phyloP scores from a whole-genome alignment of 2,888 invertebrate species.

The Rapana venosa region DNA sequence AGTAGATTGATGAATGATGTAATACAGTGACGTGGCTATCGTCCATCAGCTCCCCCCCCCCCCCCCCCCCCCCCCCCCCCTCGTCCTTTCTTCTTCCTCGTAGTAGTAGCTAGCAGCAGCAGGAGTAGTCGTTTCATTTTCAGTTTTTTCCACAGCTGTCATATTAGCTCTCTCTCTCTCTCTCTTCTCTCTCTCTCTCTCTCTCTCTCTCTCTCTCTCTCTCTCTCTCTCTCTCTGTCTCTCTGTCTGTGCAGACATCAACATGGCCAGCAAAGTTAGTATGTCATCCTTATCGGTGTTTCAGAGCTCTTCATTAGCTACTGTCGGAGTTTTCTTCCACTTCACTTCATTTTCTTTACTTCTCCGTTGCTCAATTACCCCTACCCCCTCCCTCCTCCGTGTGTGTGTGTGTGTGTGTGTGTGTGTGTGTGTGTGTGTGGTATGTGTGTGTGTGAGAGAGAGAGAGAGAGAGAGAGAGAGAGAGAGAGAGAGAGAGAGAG shows the following conservation, averaged over 20 bases:
- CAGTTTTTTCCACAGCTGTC: too few species aligned
- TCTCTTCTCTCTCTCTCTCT: not conserved
- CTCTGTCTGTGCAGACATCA: not conserved
- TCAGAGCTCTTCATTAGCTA: not conserved
- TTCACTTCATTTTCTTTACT: not conserved
- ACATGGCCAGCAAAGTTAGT: too few species aligned
- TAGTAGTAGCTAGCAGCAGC: too few species aligned
- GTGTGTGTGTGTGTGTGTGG: not conserved
- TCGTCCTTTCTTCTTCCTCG: too few species aligned
- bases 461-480: not conserved
- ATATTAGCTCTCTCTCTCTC: too few species aligned
- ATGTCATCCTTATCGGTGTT: too few species aligned
- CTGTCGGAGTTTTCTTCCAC: not conserved
- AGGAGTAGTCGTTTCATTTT: too few species aligned
- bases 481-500: too few species aligned
- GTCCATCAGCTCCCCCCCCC: too few species aligned
- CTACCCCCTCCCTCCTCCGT: not conserved
- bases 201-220: not conserved
- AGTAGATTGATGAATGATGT: not conserved
- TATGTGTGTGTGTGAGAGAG: slow-evolving; percentile 17
- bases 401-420: not conserved
- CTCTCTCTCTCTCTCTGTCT: slow-evolving; percentile 21
- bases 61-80: too few species aligned
- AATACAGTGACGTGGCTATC: too few species aligned
- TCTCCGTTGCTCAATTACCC: not conserved